Evolutionary conservation across 2,113 vertebrate genomes (phyloP).

Genomic region (Calonectris borealis): DNA sequence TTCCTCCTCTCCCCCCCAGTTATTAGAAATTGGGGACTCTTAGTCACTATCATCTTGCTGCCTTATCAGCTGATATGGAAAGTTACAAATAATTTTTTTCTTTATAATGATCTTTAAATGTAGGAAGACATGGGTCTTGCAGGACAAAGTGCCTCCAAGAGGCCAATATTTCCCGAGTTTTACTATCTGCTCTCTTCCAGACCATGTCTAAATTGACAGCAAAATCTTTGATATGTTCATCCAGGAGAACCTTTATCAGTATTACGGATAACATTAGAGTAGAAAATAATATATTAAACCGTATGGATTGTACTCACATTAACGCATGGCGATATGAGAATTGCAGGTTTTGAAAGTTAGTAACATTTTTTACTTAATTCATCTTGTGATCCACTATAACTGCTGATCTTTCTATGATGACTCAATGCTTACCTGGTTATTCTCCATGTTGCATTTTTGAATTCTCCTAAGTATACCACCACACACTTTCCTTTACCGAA

Average conservation of each 20-base stretch:
- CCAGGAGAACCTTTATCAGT: background rate
- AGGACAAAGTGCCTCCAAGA: background rate
- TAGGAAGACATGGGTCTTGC: background rate
- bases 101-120: background rate
- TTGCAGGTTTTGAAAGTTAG: background rate
- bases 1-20: background rate
- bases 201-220: background rate
- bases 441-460: background rate
- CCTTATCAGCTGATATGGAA: background rate
- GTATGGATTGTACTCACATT: background rate
- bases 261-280: background rate
- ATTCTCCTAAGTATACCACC: background rate
- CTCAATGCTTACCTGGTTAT: background rate
- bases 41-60: background rate
- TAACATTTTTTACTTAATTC: background rate
- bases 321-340: background rate
- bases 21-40: background rate
- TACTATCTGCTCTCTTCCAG: background rate
- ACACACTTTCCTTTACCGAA: background rate
- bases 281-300: background rate
- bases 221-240: background rate
- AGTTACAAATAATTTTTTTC: background rate
- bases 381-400: background rate
- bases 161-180: background rate
- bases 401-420: background rate